Conservation (phyloP, 2,888 invertebrate species). For the Xanthorhoe designata region DNA sequence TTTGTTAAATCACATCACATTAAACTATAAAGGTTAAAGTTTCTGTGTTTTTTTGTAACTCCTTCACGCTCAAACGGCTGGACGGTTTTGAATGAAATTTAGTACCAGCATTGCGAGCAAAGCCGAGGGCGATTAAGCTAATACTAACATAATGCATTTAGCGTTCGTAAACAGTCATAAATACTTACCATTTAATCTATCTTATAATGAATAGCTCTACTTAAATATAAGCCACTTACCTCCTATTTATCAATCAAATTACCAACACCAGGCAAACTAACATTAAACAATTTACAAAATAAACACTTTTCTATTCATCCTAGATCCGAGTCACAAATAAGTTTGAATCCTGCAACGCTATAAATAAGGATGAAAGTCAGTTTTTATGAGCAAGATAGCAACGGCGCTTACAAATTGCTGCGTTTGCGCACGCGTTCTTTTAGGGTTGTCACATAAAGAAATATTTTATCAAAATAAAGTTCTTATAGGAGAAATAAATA, state of each 20-base stretch:
- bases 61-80: too few species aligned
- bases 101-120: too few species aligned
- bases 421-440: constrained; percentile 63
- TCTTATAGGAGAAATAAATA: too few species aligned
- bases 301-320: constrained; percentile 41
- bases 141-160: too few species aligned
- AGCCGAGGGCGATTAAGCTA: too few species aligned
- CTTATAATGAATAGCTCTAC: constrained; percentile 16
- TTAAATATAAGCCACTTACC: constrained; percentile 13
- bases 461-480: not conserved
- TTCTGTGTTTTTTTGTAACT: too few species aligned
- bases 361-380: constrained; percentile 28
- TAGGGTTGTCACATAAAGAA: constrained; percentile 55
- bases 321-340: not conserved
- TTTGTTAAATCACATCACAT: too few species aligned
- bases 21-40: too few species aligned
- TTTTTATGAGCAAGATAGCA: constrained; percentile 54
- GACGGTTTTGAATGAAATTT: too few species aligned
- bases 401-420: constrained; percentile 70
- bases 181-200: too few species aligned
- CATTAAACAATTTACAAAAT: constrained; percentile 44
- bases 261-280: constrained; percentile 35
- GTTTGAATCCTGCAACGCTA: not conserved
- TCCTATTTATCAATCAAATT: constrained; percentile 37
- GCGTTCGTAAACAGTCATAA: too few species aligned